Evolutionary conservation across 64 coral and sea anemone genomes (phyloP), one percentile per base, ranked within the genome.

Genomic region (Montipora capricornis): DNA sequence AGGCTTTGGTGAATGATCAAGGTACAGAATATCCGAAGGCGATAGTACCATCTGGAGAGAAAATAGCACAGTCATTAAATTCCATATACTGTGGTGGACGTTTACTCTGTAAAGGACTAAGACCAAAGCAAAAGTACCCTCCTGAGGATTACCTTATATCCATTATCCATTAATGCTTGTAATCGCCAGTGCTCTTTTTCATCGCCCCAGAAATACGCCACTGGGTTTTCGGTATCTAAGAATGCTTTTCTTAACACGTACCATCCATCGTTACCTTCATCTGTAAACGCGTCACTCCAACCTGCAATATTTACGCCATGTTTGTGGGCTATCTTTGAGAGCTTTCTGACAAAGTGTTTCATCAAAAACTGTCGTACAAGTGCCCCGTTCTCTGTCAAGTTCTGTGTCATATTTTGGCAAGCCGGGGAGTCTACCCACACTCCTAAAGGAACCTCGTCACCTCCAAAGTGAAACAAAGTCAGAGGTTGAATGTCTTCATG

Each of bases 401-500:
- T 69, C 61, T 67, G 45, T 37, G 20, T 16, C 14, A 71, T 20
- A 6, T 75, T n/a, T 70, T 76, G 49, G 19, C 91, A 92, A 10
- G 29, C 80, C 24, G 53, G 44, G 5, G 91, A 92, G 14, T 58
- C 47, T 20, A 50, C 59, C 91, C 91, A 92, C 4, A 69, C 91
- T 8, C 81, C 81, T 5, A 10, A 2, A 2, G 81, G 49, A 48
- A 92, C 82, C 71, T 95, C 90, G 76, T 95, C 90, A 1, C 94
- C 94, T 5, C 94, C 94, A n/a, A 95, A 92, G 50, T 95, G 94
- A 81, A 87, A 95, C 11, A 78, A 4, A 0, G 59, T 84, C 57
- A 95, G 73, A 55, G 94, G 94, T 75, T 95, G 94, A 17, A 80
- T 81, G 2, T 45, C 76, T 8, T 67, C 26, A n/a, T 95, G 94